Conservation (phyloP, 2,888 invertebrate genomes). For the Volucella bombylans region DNA sequence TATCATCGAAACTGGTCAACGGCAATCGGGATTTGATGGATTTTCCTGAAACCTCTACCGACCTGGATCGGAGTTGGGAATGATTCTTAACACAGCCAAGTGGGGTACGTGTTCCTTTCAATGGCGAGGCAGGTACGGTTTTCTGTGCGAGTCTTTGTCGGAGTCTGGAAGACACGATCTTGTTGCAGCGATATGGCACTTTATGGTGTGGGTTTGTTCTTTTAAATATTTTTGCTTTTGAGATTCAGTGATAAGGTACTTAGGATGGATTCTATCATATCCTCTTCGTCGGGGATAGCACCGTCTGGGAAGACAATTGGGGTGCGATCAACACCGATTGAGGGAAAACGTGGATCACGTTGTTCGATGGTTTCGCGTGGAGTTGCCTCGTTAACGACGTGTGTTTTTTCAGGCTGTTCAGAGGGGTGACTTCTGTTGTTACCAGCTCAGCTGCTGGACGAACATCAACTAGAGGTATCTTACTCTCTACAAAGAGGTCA, state of each 20-base stretch:
- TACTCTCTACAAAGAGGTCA: too few relatives aligned
- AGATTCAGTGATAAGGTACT: constrained; percentile 79
- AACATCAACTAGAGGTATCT: constrained; percentile 63
- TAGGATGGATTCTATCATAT: constrained; percentile 79
- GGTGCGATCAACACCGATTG: constrained; percentile 80
- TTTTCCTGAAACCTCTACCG: constrained; percentile 73
- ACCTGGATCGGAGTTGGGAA: constrained; percentile 75
- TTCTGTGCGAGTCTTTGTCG: constrained; percentile 68
- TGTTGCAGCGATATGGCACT: constrained; percentile 74
- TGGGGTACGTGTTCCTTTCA: constrained; percentile 77
- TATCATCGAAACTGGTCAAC: constrained; percentile 77
- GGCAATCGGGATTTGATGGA: too few relatives aligned
- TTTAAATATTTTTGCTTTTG: constrained; percentile 35
- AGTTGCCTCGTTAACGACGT: neutral
- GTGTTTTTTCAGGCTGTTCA: constrained; percentile 8
- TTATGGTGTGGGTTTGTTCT: constrained; percentile 76
- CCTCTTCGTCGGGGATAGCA: too few relatives aligned
- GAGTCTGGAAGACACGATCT: constrained; percentile 74
- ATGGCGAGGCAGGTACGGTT: constrained; percentile 70
- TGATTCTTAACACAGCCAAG: constrained; percentile 79
- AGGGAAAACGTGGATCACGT: constrained; percentile 80
- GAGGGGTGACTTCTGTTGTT: neutral
- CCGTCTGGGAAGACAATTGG: constrained; percentile 80
- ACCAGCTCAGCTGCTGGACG: neutral
- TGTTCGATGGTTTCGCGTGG: constrained; percentile 31